Base-by-base conservation (phyloP, 1,140 invertebrate species). In the Aricia agestis region DNA sequence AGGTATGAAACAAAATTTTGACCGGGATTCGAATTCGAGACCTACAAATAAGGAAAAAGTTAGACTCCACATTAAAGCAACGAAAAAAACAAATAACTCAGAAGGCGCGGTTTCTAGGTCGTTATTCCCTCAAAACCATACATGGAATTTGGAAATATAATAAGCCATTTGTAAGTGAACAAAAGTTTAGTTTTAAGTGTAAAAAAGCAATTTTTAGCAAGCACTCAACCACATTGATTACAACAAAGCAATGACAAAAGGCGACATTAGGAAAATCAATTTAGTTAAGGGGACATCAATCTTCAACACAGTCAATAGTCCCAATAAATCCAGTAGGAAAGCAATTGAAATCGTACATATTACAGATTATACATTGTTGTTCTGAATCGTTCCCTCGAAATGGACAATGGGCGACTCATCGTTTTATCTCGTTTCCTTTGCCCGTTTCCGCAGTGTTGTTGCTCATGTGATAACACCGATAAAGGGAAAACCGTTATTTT, bases 371-470 rank as follows among this genome's bases (percentile, higher is more conserved):
- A 59, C 58, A 63, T 63, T 19, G 59, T 19, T 63, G 18, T 18
- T 63, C 6, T 13, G 18, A 63, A 63, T 6, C 59, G 52, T 58
- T 61, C 52, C 67, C 63, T 69, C 15, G 18, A 69, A 78, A 63
- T 73, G 80, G 77, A 79, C 79, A 86, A 83, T 77, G 80, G 79
- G 78, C 67, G 76, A 82, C 78, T 83, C 81, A 84, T 78, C 72
- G 76, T 72, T 80, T 86, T 87, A 90, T 89, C 86, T 80, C 61
- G 74, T 79, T 87, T 90, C 88, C 88, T 86, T 75, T 81, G 73
- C 57, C 66, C 77, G 77, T 78, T 89, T 90, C 88, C 88, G 86
- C 79, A 74, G 75, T 74, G 71, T 78, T 61, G 59, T 61, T 11
- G 59, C 6, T 19, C 59, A 25, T 6, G 57, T 58, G 59, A 63